A percentile compares a stretch with the other conserved stretches of the same genome.
phyloP scores from a whole-genome alignment of 2,888 invertebrate species.

The Dugesia japonica region DNA sequence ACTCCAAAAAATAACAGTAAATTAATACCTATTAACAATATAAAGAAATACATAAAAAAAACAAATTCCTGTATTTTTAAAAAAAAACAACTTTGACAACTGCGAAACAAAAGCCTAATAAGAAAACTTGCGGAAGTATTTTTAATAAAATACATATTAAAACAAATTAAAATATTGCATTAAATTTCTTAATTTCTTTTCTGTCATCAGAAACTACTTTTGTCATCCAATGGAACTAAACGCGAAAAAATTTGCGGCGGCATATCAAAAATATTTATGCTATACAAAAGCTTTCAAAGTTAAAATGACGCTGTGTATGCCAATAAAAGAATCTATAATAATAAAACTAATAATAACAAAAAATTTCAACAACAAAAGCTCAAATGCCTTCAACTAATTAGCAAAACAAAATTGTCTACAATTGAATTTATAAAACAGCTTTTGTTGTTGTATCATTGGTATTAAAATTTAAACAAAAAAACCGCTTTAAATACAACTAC shows the following conservation, averaged over 20 bases:
- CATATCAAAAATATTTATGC: background rate
- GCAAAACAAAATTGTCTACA: background rate
- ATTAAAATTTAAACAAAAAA: background rate
- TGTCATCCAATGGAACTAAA: background rate
- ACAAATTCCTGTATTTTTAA: no score
- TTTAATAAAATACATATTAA: no score
- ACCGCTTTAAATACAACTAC: constrained; percentile 11
- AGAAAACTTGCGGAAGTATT: no score
- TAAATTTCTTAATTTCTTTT: background rate
- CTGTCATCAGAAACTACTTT: background rate
- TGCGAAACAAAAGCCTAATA: no score
- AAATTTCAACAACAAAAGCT: constrained; percentile 20
- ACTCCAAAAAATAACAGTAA: no score
- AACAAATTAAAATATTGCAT: no score
- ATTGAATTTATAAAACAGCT: constrained; percentile 20
- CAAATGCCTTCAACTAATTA: constrained; percentile 15
- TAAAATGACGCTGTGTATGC: background rate
- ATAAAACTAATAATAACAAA: background rate
- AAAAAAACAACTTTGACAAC: no score
- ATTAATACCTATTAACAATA: no score
- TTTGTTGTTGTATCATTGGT: constrained; percentile 15
- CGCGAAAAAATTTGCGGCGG: constrained; percentile 2
- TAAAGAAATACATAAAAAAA: no score
- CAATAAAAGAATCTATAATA: constrained; percentile 7
- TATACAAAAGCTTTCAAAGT: constrained; percentile 3